Evolutionary conservation across 2,113 vertebrate species (phyloP).

Genomic region (Holacanthus passer): DNA sequence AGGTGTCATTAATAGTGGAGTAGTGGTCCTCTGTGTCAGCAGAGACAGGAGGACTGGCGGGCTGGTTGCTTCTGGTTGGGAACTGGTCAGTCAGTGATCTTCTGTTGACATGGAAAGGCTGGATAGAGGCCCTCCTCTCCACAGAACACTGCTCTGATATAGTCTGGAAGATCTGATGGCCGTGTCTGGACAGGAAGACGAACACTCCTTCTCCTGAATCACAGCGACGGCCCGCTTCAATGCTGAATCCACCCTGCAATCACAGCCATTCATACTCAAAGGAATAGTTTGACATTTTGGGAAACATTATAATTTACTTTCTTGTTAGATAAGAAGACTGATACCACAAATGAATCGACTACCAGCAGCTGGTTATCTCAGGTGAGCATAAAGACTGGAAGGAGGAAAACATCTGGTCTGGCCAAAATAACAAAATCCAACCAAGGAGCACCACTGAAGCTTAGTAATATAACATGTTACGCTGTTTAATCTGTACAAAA

Average conservation of each 20-base stretch:
- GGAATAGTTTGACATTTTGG: slow-evolving; percentile 6
- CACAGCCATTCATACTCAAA: slow-evolving; percentile 20
- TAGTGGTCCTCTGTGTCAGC: slow-evolving; percentile 38
- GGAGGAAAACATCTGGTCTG: neutral
- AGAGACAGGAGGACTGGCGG: neutral
- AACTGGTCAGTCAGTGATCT: slow-evolving; percentile 11
- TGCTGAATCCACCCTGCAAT: slow-evolving; percentile 85
- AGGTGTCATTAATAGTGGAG: slow-evolving; percentile 16
- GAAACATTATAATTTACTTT: neutral
- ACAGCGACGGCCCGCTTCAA: slow-evolving; percentile 90
- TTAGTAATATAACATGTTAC: neutral
- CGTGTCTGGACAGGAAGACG: slow-evolving; percentile 85
- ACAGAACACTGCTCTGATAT: slow-evolving; percentile 72
- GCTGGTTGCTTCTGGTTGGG: neutral
- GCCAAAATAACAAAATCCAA: neutral
- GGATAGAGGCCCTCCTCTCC: slow-evolving; percentile 12
- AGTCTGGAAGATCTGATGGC: slow-evolving; percentile 78
- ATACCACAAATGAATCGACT: neutral
- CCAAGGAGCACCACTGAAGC: neutral
- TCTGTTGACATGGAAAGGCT: slow-evolving; percentile 7
- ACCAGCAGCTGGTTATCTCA: neutral
- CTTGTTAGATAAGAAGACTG: neutral
- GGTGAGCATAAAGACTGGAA: neutral
- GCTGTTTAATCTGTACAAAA: neutral
- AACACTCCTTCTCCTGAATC: slow-evolving; percentile 90